These are phyloP conservation scores for Hepsetus odoe DNA, from an alignment of 2,113 vertebrate genomes.

Conservation along the genomic window DNA sequence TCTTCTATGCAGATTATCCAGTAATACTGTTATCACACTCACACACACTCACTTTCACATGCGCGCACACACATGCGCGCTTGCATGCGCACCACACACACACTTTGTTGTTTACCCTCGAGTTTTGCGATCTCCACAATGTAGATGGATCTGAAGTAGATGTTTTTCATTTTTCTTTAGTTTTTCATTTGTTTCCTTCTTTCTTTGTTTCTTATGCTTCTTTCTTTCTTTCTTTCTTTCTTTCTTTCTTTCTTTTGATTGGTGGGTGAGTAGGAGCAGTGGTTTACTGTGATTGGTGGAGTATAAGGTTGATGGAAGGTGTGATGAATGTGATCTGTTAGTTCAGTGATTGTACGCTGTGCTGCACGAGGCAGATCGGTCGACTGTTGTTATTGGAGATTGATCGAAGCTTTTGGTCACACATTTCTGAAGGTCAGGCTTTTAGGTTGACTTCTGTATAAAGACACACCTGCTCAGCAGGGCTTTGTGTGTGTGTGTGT, in stretches of 20 bases:
- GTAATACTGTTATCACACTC: conserved; percentile 44
- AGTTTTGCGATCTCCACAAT: conserved; percentile 24
- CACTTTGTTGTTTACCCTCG: conserved; percentile 37
- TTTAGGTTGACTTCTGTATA: background rate
- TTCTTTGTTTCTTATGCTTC: background rate
- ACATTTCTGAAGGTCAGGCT: background rate
- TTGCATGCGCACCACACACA: background rate
- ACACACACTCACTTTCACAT: conserved; percentile 27
- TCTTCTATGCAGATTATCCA: conserved; percentile 47
- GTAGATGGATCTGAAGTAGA: too few species aligned
- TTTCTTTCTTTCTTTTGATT: conserved; percentile 1
- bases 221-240: too few species aligned
- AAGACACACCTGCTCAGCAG: background rate
- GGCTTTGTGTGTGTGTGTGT: background rate
- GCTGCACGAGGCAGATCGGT: background rate
- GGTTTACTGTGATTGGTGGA: conserved; percentile 7
- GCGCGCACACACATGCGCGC: conserved; percentile 14
- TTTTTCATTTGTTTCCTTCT: background rate
- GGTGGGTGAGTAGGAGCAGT: background rate
- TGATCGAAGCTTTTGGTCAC: conserved; percentile 1
- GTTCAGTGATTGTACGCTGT: too few species aligned
- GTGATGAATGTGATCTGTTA: too few species aligned
- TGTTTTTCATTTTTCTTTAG: background rate
- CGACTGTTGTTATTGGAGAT: conserved; percentile 2
- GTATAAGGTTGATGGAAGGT: background rate